Percentiles rank a stretch among this genome's conserved stretches.
Evolutionary conservation across 2,888 invertebrate genomes (phyloP).

Genomic region (Stenchaetothrips biformis): DNA sequence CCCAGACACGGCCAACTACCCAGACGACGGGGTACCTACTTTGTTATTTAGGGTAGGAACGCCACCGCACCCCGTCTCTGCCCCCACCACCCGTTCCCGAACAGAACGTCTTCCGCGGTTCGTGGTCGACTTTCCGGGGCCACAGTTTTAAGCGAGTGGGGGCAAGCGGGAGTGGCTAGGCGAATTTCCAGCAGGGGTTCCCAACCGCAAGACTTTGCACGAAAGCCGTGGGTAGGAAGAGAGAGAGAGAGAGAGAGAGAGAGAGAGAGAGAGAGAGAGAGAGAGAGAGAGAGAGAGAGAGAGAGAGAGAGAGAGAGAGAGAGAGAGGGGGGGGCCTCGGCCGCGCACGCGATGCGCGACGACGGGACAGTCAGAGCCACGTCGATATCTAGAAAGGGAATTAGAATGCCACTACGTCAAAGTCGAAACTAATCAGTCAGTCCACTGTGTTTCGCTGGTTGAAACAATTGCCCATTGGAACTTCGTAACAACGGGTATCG

Average conservation of each 20-base stretch:
- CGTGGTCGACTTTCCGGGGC: not conserved
- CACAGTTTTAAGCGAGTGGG: not conserved
- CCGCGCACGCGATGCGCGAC: no score
- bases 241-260: constrained; percentile 28
- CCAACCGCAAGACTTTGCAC: constrained; percentile 27
- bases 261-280: constrained; percentile 28
- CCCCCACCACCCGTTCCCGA: no score
- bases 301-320: constrained; percentile 26
- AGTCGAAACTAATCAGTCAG: no score
- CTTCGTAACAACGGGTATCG: no score
- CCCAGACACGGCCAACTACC: no score
- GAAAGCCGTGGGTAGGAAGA: constrained; percentile 13
- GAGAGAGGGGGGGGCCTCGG: constrained; percentile 28
- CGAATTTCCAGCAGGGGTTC: constrained; percentile 3
- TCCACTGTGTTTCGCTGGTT: no score
- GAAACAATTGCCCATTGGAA: no score
- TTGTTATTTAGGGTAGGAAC: no score
- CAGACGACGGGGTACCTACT: no score
- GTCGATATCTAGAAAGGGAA: no score
- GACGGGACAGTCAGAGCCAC: no score
- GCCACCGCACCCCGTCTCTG: not conserved
- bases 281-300: constrained; percentile 18
- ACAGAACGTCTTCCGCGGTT: not conserved
- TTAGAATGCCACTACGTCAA: no score
- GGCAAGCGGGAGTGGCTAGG: not conserved